phyloP scores from a whole-genome alignment of 2,797 vertebrate species.

The Dendrocincla fuliginosa region DNA sequence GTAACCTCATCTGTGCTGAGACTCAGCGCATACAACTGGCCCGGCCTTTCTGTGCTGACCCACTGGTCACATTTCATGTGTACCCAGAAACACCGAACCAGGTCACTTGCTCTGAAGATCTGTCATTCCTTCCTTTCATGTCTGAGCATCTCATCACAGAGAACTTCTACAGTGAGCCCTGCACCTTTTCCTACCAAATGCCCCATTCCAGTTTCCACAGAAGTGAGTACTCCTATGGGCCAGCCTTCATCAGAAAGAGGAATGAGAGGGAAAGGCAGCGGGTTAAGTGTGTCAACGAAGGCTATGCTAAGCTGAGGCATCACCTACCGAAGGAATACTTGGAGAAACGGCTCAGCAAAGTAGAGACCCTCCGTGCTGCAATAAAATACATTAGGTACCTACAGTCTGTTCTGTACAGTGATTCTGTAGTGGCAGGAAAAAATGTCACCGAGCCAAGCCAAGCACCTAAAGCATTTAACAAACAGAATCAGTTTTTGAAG shows the following conservation, averaged over 20 bases:
- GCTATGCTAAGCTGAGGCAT: slow-evolving; percentile 78
- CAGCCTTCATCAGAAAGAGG: slow-evolving; percentile 80
- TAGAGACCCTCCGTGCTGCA: slow-evolving; percentile 82
- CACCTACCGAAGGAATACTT: slow-evolving; percentile 79
- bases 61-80: slow-evolving; percentile 53
- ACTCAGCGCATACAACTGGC: slow-evolving; percentile 49
- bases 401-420: slow-evolving; percentile 70
- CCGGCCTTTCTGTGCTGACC: slow-evolving; percentile 66
- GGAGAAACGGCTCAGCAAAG: slow-evolving; percentile 82
- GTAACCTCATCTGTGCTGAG: slow-evolving; percentile 54
- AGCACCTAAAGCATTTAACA: not conserved
- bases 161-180: slow-evolving; percentile 62
- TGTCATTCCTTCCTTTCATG: slow-evolving; percentile 66
- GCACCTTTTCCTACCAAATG: slow-evolving; percentile 55
- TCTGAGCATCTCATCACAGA: slow-evolving; percentile 57
- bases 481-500: slow-evolving; percentile 36
- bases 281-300: slow-evolving; percentile 82
- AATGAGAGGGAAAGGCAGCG: slow-evolving; percentile 82
- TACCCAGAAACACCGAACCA: slow-evolving; percentile 61
- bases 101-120: slow-evolving; percentile 67
- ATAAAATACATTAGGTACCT: slow-evolving; percentile 79
- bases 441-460: not conserved
- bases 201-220: slow-evolving; percentile 34
- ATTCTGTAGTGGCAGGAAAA: not conserved
- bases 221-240: slow-evolving; percentile 69